A percentile compares a stretch with the other conserved stretches of the same genome.
phyloP scores from a whole-genome alignment of 1,140 invertebrate genomes.

The Coelopa frigida region DNA sequence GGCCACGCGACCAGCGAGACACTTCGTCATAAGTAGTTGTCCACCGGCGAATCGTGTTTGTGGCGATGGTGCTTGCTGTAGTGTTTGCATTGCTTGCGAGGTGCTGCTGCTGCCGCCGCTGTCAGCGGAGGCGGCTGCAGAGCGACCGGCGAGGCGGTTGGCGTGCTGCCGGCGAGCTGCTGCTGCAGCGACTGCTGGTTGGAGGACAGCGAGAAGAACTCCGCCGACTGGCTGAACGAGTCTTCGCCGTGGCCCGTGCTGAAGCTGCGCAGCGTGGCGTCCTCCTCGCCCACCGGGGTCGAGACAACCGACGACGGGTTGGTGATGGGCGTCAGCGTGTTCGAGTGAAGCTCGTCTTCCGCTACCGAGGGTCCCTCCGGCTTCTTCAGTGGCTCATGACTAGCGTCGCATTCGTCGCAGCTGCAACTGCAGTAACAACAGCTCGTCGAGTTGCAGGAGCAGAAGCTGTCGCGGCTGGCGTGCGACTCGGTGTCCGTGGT shows the following conservation, averaged over 20 bases:
- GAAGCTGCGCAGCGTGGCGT: constrained; percentile 29
- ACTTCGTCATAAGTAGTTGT: constrained; percentile 43
- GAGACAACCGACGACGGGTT: constrained; percentile 13
- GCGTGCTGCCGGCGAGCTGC: constrained; percentile 10
- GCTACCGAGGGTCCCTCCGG: too few species aligned
- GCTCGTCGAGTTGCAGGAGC: constrained; percentile 31
- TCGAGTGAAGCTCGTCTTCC: constrained; percentile 26
- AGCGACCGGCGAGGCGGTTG: not conserved
- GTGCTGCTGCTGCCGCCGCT: not conserved
- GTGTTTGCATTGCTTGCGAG: constrained; percentile 21
- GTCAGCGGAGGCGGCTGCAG: not conserved
- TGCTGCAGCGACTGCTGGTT: constrained; percentile 8
- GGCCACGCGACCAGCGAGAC: constrained; percentile 45
- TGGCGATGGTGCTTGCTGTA: constrained; percentile 32
- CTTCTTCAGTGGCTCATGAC: too few species aligned
- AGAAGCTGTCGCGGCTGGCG: constrained; percentile 22
- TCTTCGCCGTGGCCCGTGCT: constrained; percentile 23
- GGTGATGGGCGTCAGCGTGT: constrained; percentile 31
- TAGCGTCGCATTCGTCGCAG: constrained; percentile 19
- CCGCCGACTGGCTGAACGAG: constrained; percentile 37
- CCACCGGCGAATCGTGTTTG: constrained; percentile 25
- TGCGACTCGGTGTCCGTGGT: constrained; percentile 11
- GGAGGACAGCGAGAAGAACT: constrained; percentile 37
- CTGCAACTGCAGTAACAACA: constrained; percentile 24
- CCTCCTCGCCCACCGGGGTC: constrained; percentile 17